These are phyloP conservation scores for Sebastes kiyomatsui DNA, from an alignment of 2,797 vertebrate species.

Conservation along the genomic window DNA sequence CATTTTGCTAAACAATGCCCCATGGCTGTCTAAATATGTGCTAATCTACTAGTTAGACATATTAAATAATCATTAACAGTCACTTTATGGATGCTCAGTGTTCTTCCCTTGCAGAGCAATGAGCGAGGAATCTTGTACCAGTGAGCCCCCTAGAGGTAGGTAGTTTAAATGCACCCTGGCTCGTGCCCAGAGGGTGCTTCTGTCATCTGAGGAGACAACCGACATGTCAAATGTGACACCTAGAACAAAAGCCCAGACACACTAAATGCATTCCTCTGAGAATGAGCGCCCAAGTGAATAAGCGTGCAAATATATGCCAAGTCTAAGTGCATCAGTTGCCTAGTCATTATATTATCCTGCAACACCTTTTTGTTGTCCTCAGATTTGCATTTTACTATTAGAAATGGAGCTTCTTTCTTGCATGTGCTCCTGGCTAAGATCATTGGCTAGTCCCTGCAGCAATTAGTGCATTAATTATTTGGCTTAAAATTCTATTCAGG, in stretches of 20 bases:
- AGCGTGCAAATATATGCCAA: background rate
- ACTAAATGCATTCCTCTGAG: conserved; percentile 16
- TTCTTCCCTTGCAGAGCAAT: background rate
- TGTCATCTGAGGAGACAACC: conserved; percentile 22
- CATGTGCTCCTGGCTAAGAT: background rate
- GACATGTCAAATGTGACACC: conserved; percentile 24
- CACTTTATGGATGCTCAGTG: background rate
- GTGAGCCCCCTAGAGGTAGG: conserved; percentile 69
- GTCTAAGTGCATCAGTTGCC: background rate
- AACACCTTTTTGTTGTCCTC: background rate
- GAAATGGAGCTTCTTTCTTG: background rate
- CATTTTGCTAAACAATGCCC: background rate
- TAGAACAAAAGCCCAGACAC: conserved; percentile 15
- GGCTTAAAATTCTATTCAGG: background rate
- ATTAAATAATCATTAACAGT: conserved; percentile 20
- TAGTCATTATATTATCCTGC: background rate
- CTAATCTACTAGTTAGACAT: background rate
- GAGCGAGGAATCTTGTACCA: conserved; percentile 24
- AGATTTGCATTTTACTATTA: background rate
- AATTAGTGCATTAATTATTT: background rate
- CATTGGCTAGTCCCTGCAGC: background rate
- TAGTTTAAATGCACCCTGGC: conserved; percentile 28
- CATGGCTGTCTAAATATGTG: background rate
- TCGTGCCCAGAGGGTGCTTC: conserved; percentile 22
- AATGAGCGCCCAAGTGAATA: background rate